These are phyloP conservation scores for Intellagama lesueurii DNA, from an alignment of 2,797 vertebrate genomes.

Conservation along the genomic window DNA sequence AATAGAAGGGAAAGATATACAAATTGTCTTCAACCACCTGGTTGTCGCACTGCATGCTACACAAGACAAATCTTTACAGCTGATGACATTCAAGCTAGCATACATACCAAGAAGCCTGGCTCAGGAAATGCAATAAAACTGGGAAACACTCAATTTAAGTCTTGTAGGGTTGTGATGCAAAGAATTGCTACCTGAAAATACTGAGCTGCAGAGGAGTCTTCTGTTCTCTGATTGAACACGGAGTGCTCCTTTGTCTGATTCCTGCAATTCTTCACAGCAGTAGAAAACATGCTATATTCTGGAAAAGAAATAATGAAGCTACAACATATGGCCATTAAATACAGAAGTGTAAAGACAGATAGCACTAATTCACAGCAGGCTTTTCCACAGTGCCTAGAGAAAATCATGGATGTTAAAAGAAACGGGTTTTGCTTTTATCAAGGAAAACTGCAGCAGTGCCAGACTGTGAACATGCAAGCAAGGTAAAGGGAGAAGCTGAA, in stretches of 20 bases:
- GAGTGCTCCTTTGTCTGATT: slow-evolving; percentile 59
- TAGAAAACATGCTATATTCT: slow-evolving; percentile 78
- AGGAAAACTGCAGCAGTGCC: not conserved
- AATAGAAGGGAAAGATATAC: slow-evolving; percentile 22
- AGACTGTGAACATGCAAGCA: not conserved
- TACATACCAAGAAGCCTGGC: slow-evolving; percentile 10
- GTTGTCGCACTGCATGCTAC: slow-evolving; percentile 2
- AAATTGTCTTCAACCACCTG: not conserved
- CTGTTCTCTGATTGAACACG: slow-evolving; percentile 72
- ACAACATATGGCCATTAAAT: rapidly evolving
- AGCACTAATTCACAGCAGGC: not conserved
- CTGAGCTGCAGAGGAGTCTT: slow-evolving; percentile 70
- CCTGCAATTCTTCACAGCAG: slow-evolving; percentile 64
- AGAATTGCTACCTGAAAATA: slow-evolving; percentile 75
- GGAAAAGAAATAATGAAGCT: slow-evolving; percentile 47
- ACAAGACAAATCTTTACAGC: not conserved
- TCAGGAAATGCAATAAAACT: slow-evolving; percentile 1
- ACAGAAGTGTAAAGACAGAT: not conserved
- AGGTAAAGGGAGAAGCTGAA: not conserved
- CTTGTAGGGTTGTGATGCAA: not conserved
- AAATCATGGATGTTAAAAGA: not conserved
- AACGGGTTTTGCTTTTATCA: not conserved
- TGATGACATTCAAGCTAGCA: slow-evolving; percentile 16
- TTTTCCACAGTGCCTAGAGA: not conserved
- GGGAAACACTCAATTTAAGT: slow-evolving; percentile 10